A percentile compares a stretch with the other conserved stretches of the same genome.
These are phyloP conservation scores for Pseudorhiza aurosa DNA, from an alignment of 30 jellyfish, hydroid and myxozoan species.

Conservation along the genomic window DNA sequence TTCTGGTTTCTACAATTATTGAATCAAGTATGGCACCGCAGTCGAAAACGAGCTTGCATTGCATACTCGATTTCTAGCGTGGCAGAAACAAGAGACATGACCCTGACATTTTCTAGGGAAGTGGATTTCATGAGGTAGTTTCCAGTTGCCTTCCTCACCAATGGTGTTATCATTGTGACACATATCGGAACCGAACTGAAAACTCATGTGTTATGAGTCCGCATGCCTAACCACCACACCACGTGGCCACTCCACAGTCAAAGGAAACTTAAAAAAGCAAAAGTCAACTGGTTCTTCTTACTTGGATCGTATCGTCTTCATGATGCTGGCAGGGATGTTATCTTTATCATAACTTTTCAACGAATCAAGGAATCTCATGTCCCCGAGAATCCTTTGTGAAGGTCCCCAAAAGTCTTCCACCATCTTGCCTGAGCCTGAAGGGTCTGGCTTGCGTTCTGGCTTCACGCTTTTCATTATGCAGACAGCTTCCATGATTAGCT, in stretches of 20 bases:
- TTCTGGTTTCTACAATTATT: no score
- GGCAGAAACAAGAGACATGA: no score
- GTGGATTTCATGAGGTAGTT: no score
- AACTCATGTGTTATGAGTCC: no score
- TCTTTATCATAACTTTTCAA: constrained; percentile 91
- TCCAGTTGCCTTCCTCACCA: no score
- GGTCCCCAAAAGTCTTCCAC: constrained; percentile 99
- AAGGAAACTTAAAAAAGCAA: not conserved
- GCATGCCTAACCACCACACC: no score
- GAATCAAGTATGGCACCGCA: no score
- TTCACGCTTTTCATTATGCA: constrained; percentile 93
- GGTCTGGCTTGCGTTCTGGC: constrained; percentile 98
- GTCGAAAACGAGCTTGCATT: no score
- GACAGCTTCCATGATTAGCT: constrained; percentile 95
- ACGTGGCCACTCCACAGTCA: not conserved
- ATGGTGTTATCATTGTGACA: no score
- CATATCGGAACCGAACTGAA: no score
- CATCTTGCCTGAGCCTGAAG: constrained; percentile 98
- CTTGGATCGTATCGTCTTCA: constrained; percentile 92
- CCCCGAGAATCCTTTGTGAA: constrained; percentile 91
- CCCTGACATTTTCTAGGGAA: no score
- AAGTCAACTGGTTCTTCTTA: constrained; percentile 41
- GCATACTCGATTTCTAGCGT: no score
- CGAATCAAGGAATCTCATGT: constrained; percentile 84
- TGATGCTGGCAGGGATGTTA: constrained; percentile 80